Percentiles rank a stretch among this genome's conserved stretches.
phyloP scores from a whole-genome alignment of 2,113 vertebrate genomes.

The Malurus melanocephalus region DNA sequence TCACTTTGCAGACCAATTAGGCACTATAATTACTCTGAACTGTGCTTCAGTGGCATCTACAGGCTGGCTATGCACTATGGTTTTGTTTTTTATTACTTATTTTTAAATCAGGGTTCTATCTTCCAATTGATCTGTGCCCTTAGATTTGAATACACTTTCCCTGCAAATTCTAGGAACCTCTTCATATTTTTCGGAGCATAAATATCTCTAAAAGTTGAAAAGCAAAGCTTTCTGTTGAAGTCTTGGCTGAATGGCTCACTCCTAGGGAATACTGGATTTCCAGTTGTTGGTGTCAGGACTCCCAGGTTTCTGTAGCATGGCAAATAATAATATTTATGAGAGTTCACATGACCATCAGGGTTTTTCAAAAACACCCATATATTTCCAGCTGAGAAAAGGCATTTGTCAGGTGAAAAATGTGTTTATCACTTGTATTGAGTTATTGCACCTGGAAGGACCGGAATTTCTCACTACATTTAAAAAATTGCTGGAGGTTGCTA shows the following conservation, averaged over 20 bases:
- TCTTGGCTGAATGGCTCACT: background rate
- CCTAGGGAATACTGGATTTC: background rate
- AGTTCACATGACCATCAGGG: background rate
- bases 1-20: background rate
- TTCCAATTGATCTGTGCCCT: background rate
- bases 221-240: rapidly evolving
- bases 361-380: background rate
- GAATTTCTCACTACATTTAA: background rate
- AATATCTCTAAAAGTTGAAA: background rate
- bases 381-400: background rate
- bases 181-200: background rate
- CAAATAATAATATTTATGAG: background rate
- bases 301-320: background rate
- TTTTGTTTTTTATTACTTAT: background rate
- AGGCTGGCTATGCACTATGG: background rate
- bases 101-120: background rate
- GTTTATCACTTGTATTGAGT: background rate
- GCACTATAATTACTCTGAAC: background rate
- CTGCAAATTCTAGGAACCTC: background rate
- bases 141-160: background rate
- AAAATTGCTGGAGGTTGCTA: background rate
- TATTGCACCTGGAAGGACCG: background rate
- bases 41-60: background rate
- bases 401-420: background rate
- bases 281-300: background rate